Evolutionary conservation across 2,113 vertebrate genomes (phyloP).

Genomic region (Rhegmatorhina hoffmannsi): DNA sequence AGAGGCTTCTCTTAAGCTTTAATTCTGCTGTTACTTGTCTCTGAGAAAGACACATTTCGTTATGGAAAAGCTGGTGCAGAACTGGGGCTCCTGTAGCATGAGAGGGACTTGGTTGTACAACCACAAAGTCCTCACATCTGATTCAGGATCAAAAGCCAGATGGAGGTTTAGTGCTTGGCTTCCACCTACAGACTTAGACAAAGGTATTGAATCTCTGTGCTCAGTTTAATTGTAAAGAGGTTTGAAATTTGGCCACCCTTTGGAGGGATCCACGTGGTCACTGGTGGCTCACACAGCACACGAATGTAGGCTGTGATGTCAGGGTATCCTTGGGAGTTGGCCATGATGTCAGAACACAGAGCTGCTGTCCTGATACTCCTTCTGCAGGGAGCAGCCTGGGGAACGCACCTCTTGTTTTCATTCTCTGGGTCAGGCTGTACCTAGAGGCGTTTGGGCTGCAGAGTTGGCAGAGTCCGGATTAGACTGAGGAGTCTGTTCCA

Average conservation of each 20-base stretch:
- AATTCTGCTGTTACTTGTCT: not conserved
- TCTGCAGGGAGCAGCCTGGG: not conserved
- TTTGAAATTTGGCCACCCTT: not conserved
- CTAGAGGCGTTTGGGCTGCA: rapidly evolving
- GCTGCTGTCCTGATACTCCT: not conserved
- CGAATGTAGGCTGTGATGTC: rapidly evolving
- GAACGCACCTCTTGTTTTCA: not conserved
- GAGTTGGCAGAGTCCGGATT: not conserved
- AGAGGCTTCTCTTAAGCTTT: not conserved
- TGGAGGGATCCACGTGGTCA: rapidly evolving
- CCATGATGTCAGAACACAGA: rapidly evolving
- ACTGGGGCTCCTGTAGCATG: not conserved
- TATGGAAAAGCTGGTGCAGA: rapidly evolving
- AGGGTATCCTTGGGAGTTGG: not conserved
- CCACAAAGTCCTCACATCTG: not conserved
- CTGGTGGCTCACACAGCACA: not conserved
- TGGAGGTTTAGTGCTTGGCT: not conserved
- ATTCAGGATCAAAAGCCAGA: not conserved
- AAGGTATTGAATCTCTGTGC: not conserved
- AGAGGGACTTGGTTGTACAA: not conserved
- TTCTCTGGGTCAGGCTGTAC: not conserved
- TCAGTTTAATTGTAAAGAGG: not conserved
- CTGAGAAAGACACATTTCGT: not conserved
- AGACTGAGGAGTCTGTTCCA: not conserved
- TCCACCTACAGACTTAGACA: not conserved